A percentile compares a stretch with the other conserved stretches of the same genome.
Conservation (phyloP, 2,888 invertebrate species). For the Apodemia hepburni region DNA sequence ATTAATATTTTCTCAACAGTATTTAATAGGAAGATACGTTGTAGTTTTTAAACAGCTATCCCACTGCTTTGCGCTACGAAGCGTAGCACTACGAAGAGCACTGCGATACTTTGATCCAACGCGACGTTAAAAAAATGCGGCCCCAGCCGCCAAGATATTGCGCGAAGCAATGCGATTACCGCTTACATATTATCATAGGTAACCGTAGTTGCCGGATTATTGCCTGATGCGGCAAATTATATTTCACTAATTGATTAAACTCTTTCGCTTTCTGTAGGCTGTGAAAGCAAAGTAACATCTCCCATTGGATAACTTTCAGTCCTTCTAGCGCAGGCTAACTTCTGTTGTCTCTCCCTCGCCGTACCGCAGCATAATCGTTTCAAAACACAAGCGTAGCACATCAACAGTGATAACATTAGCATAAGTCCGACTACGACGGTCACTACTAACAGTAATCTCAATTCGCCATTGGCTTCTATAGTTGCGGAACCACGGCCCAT, state of each 20-base stretch:
- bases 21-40: background rate
- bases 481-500: conserved; percentile 63
- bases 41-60: background rate
- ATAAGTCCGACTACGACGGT: conserved; percentile 80
- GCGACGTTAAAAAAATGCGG: background rate
- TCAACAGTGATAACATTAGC: conserved; percentile 81
- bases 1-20: background rate
- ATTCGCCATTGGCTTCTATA: conserved; percentile 75
- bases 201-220: background rate
- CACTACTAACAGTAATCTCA: conserved; percentile 79
- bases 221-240: background rate
- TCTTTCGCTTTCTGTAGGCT: conserved; percentile 81
- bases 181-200: background rate
- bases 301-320: conserved; percentile 81
- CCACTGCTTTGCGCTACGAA: too few relatives aligned
- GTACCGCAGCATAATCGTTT: conserved; percentile 81
- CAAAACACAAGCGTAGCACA: conserved; percentile 84
- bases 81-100: too few relatives aligned
- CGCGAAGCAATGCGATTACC: background rate
- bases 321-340: conserved; percentile 52
- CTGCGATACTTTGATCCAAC: too few relatives aligned
- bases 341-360: conserved; percentile 67
- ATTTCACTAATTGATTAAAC: conserved; percentile 43
- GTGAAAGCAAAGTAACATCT: conserved; percentile 81
- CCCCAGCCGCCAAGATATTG: background rate